A percentile compares a stretch with the other conserved stretches of the same genome.
These are phyloP conservation scores for Ctenicera cuprea DNA, from an alignment of 2,888 invertebrate species.

Conservation along the genomic window DNA sequence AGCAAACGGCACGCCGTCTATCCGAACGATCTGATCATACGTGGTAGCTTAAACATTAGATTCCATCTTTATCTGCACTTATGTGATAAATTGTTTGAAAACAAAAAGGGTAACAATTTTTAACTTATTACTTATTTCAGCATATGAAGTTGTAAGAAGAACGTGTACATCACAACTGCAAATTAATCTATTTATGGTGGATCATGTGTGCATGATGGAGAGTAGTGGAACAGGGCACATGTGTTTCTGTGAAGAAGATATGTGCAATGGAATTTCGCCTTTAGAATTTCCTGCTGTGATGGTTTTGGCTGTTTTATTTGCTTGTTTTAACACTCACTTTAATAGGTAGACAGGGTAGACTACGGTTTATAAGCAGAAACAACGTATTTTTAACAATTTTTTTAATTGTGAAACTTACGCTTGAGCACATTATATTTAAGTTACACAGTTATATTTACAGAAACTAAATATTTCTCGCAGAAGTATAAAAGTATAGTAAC, in stretches of 20 bases:
- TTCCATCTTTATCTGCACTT: too few species aligned
- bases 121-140: slow-evolving; percentile 75
- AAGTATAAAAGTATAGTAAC: too few species aligned
- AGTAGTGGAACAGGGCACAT: slow-evolving; percentile 98
- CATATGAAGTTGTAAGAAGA: slow-evolving; percentile 92
- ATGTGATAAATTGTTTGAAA: too few species aligned
- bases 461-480: too few species aligned
- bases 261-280: slow-evolving; percentile 84
- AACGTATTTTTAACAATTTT: neutral
- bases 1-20: too few species aligned
- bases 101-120: too few species aligned
- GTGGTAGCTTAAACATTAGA: too few species aligned
- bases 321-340: slow-evolving; percentile 13
- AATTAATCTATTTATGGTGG: slow-evolving; percentile 98
- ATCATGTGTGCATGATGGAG: slow-evolving; percentile 99
- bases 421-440: too few species aligned
- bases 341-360: slow-evolving; percentile 16
- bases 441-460: too few species aligned
- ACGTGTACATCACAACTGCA: slow-evolving; percentile 95
- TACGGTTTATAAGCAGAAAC: neutral
- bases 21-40: too few species aligned
- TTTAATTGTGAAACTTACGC: neutral
- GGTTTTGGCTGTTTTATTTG: slow-evolving; percentile 26
- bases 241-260: slow-evolving; percentile 99
- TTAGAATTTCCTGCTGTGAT: slow-evolving; percentile 62